Conservation (phyloP, 2,888 invertebrate genomes). For the Synanthedon tipuliformis region DNA sequence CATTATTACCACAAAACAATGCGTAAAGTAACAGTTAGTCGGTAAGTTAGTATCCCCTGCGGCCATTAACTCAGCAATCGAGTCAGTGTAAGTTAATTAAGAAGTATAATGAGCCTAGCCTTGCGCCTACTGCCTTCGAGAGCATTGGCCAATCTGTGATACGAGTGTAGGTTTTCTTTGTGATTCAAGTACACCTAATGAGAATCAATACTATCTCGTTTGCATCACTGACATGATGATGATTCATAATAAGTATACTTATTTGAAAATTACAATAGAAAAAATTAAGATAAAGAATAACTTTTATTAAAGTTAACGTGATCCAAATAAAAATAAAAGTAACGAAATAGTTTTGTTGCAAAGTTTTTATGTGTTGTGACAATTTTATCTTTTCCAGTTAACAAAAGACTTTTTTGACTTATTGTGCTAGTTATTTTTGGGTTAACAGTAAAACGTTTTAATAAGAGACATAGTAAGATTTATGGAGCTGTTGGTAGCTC, state of each 20-base stretch:
- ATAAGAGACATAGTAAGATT: too few species aligned
- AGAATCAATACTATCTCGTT: not conserved
- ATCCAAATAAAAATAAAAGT: too few species aligned
- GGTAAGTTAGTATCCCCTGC: not conserved
- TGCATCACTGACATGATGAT: not conserved
- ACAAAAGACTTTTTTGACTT: conserved; percentile 7
- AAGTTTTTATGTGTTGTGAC: conserved; percentile 8
- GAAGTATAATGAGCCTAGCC: conserved; percentile 14
- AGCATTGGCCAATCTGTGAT: conserved; percentile 13
- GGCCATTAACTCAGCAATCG: conserved; percentile 10
- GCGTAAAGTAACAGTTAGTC: conserved; percentile 8
- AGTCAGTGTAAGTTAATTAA: conserved; percentile 15
- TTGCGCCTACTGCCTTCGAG: conserved; percentile 11
- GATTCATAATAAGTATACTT: too few species aligned
- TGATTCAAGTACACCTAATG: not conserved
- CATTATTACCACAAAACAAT: conserved; percentile 14
- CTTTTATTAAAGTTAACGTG: too few species aligned
- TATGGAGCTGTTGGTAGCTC: conserved; percentile 2
- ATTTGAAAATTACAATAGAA: too few species aligned
- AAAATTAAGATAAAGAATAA: too few species aligned
- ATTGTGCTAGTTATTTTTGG: too few species aligned
- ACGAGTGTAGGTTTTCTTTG: conserved; percentile 11
- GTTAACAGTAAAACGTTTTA: too few species aligned
- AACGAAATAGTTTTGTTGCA: not conserved
- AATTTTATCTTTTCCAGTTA: conserved; percentile 18